Evolutionary conservation across 2,797 vertebrate genomes (phyloP), one percentile per base, ranked within the genome.

Genomic region (Antrozous pallidus): DNA sequence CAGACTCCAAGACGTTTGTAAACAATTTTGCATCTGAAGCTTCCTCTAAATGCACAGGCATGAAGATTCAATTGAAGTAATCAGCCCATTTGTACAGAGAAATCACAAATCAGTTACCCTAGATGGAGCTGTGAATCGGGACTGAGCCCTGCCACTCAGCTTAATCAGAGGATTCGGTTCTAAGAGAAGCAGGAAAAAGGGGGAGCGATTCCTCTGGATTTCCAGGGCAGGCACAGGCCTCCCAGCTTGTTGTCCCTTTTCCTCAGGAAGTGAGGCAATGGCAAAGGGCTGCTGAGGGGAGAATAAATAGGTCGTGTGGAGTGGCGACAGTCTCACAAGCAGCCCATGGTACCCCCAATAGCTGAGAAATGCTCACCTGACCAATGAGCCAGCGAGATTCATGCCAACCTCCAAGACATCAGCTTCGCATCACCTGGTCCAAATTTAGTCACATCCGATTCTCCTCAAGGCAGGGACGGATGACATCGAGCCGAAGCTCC

Each of bases 21-120:
- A 97, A 96, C 54, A 96, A 28, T 69, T 93, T 95, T 95, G 83
- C 95, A 85, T 96, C 61, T 90, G 77, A 94, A 95, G 74, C 71
- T 65, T 67, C 75, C 74, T 90, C 40, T 94, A 96, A 96, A 94
- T 90, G 56, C 73, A 40, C 65, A 51, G 70, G 12, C 70, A 28
- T 56, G 58, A 91, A 75, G 69, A 65, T 20, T 83, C 75, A 28
- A 63, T 95, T 85, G 87, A 94, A 81, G 73, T 84, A 96, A 96
- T 97, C 95, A 95, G 88, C 63, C 58, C 54, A 3, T 75, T 69
- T 90, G 94, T 79, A 73, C 33, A 40, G 40, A 81, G 16, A 78
- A 86, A 47, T 88, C 88, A 49, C 69, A 78, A 83, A 88, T 79
- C 42, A 88, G 65, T 61, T 33, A 92, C 12, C 9, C 2, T 18